Evolutionary conservation across 2,888 invertebrate species (phyloP).

Genomic region (Barypeithes pellucidus): DNA sequence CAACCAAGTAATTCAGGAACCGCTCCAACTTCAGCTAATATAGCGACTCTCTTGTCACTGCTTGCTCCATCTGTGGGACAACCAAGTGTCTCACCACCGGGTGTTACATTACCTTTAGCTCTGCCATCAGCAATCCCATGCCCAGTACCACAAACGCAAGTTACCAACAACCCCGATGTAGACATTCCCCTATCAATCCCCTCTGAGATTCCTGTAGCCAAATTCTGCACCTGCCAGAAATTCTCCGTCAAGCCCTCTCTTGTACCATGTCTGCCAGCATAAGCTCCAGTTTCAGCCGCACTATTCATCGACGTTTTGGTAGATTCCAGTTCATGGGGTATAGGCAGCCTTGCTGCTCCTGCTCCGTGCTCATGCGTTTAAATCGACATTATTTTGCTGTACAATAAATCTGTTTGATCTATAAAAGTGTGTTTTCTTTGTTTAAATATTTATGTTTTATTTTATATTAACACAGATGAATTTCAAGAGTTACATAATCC

Average conservation of each 20-base stretch:
- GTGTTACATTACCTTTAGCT: neutral
- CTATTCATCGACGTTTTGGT: neutral
- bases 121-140: neutral
- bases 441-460: no score
- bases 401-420: constrained; percentile 5
- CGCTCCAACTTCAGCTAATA: no score
- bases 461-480: no score
- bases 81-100: no score
- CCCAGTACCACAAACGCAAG: neutral
- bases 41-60: no score
- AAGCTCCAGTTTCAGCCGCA: constrained; percentile 9
- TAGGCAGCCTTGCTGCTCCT: neutral
- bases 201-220: constrained; percentile 43
- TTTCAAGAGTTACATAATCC: no score
- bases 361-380: neutral
- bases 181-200: constrained; percentile 39
- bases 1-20: neutral
- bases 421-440: neutral
- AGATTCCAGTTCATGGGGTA: constrained; percentile 6
- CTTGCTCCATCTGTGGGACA: neutral
- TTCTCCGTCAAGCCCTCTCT: constrained; percentile 44
- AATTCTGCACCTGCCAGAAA: constrained; percentile 50
- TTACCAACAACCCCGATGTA: constrained; percentile 37
- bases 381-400: neutral
- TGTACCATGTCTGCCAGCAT: constrained; percentile 27